Evolutionary conservation across 2,113 vertebrate species (phyloP), one percentile per base, ranked within the genome.

Genomic region (Canis aureus): DNA sequence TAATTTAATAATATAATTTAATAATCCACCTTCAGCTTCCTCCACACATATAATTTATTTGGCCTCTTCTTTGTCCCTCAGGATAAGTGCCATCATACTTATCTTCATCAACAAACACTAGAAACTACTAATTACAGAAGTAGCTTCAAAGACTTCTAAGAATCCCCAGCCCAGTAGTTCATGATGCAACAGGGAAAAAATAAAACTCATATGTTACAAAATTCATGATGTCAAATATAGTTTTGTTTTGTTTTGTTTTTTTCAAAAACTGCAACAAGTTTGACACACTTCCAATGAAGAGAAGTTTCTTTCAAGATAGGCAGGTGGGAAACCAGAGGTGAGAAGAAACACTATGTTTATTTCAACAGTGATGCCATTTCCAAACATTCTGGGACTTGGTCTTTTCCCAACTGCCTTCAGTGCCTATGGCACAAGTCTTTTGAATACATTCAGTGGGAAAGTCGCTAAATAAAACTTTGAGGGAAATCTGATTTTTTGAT

Each of bases 401-500:
- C 57, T 81, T 95, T 78, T 64, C 73, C 8, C 86, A 82, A 90
- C 19, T 81, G 80, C 55, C 35, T 89, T 95, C 27, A 38, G 5
- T 62, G 67, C 32, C 93, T 90, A 59, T 1, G 57, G 17, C 60
- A 79, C n/a, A 51, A 51, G 66, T 73, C 60, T 94, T 91, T 13
- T 89, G 38, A 95, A 97, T 87, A 96, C 74, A 97, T 87, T 96
- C 79, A 92, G 83, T 76, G 62, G 38, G 19, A 95, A 94, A 81
- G 66, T 3, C 83, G 51, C 92, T 98, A 94, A 89, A 91, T 69
- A 94, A 91, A 96, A 88, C 81, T 91, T 27, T 53, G 80, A 92
- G 32, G n/a, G 67, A 94, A 95, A 73, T 76, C 83, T 87, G 29
- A 83, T 74, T 95, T 92, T 84, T 57, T 64, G 57, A 29, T 79